Evolutionary conservation across 2,888 invertebrate species (phyloP), one percentile per base, ranked within the genome.

Genomic region (Chesias legatella): DNA sequence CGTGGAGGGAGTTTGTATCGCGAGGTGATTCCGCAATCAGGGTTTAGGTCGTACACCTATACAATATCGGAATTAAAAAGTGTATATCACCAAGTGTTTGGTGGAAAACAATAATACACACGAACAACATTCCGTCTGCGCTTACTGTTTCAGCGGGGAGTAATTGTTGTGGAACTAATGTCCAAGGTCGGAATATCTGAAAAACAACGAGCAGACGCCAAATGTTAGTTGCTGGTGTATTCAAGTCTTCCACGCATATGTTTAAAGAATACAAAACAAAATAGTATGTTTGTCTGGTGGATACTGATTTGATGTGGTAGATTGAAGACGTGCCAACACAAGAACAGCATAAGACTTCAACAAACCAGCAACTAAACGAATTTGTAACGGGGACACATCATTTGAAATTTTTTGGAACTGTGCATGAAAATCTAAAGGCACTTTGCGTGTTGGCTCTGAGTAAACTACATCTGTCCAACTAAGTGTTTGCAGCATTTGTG

Each of bases 181-280:
- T 83, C 86, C 86, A 88, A 73, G 84, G 85, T 70, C 80, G 82
- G 79, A 86, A 82, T 72, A 88, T 88, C 86, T 88, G 86, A 85
- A 88, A 83, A 85, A 83, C 62, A 85, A 85, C 61, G 85, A 88
- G 81, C 79, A 84, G 80, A 84, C 75, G 70, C 62, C 69, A 71
- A 69, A 76, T 64, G 66, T 86, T 84, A 85, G 75, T 81, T 70
- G 75, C 78, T 74, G 79, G 77, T 71, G 70, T 68, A 70, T 68
- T 73, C 57, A 58, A 70, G 64, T 63, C 70, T 70, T 71, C 66
- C 73, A 68, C 67, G 44, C 60, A 63, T n/a, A 56, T 58, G 59
- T 54, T 55, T 48, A 32, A 28, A 28, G 25, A 41, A 43, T 48
- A 43, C 25, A 25, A 42, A 39, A 37, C 34, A 22, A 34, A 37